Percentiles rank a stretch among this genome's conserved stretches.
Conservation (phyloP, 2,797 vertebrate species). For the Aulostomus chinensis region DNA sequence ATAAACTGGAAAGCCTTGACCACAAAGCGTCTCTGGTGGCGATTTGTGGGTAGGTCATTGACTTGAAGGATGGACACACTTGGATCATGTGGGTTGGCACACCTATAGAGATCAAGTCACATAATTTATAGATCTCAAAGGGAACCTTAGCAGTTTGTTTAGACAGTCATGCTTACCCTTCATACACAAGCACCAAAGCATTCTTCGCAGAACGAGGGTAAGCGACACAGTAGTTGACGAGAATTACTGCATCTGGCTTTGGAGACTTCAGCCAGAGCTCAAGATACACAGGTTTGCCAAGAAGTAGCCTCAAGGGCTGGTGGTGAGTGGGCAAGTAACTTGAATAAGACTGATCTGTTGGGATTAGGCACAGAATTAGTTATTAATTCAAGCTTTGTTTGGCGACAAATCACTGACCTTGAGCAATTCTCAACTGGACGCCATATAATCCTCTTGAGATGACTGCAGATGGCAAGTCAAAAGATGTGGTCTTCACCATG, state of each 20-base stretch:
- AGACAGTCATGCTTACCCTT: slow-evolving; percentile 63
- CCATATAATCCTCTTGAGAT: slow-evolving; percentile 45
- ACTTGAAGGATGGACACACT: slow-evolving; percentile 50
- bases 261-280: slow-evolving; percentile 62
- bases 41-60: slow-evolving; percentile 24
- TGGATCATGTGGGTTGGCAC: slow-evolving; percentile 67
- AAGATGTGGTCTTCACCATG: slow-evolving; percentile 64
- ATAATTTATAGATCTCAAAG: no score
- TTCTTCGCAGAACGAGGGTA: slow-evolving; percentile 75
- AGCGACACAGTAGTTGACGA: slow-evolving; percentile 81
- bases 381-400: no score
- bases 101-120: slow-evolving; percentile 59
- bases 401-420: slow-evolving; percentile 51
- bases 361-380: neutral
- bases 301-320: slow-evolving; percentile 61
- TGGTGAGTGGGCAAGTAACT: slow-evolving; percentile 51
- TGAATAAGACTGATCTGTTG: slow-evolving; percentile 61
- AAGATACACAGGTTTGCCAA: slow-evolving; percentile 72
- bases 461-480: slow-evolving; percentile 30
- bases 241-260: slow-evolving; percentile 51
- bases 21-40: slow-evolving; percentile 61
- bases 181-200: slow-evolving; percentile 74
- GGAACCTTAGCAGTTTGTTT: no score
- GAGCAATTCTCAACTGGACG: slow-evolving; percentile 69
- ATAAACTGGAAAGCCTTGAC: slow-evolving; percentile 77